A percentile compares a stretch with the other conserved stretches of the same genome.
phyloP scores from a whole-genome alignment of 1,140 invertebrate genomes.

The Pomacea maculata region DNA sequence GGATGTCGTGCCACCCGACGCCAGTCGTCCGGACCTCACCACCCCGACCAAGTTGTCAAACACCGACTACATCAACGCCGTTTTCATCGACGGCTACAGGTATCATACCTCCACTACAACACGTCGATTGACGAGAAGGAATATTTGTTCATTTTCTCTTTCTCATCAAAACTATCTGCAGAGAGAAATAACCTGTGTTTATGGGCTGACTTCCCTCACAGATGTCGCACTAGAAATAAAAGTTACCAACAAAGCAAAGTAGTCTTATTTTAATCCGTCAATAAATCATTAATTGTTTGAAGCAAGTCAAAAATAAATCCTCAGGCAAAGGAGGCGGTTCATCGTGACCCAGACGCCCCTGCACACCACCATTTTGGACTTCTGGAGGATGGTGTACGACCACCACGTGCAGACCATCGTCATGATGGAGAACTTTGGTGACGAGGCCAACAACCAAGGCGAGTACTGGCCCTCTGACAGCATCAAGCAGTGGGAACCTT shows the following conservation, averaged over 20 bases:
- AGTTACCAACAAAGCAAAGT: too few species aligned
- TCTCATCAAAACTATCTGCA: too few species aligned
- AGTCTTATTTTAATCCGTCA: too few species aligned
- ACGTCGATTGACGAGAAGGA: too few species aligned
- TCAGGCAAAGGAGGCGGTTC: slow-evolving; percentile 46
- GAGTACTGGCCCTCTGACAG: slow-evolving; percentile 56
- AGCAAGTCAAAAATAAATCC: too few species aligned
- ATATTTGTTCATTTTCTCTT: too few species aligned
- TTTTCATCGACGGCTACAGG: slow-evolving; percentile 57
- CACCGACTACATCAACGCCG: slow-evolving; percentile 65
- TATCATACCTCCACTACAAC: not conserved
- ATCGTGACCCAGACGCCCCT: slow-evolving; percentile 64
- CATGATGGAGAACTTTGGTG: slow-evolving; percentile 55
- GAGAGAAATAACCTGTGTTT: too few species aligned
- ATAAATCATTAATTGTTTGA: not conserved
- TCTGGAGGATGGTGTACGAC: slow-evolving; percentile 64
- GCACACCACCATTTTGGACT: slow-evolving; percentile 60
- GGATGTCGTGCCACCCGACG: slow-evolving; percentile 51
- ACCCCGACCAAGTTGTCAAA: slow-evolving; percentile 59
- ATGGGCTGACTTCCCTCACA: too few species aligned
- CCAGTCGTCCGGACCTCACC: slow-evolving; percentile 43
- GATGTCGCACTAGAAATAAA: too few species aligned
- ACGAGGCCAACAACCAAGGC: slow-evolving; percentile 56
- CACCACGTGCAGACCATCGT: slow-evolving; percentile 56
- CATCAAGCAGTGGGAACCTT: slow-evolving; percentile 54